Base-by-base conservation (phyloP, 2,888 invertebrate species). In the Villa cingulata region DNA sequence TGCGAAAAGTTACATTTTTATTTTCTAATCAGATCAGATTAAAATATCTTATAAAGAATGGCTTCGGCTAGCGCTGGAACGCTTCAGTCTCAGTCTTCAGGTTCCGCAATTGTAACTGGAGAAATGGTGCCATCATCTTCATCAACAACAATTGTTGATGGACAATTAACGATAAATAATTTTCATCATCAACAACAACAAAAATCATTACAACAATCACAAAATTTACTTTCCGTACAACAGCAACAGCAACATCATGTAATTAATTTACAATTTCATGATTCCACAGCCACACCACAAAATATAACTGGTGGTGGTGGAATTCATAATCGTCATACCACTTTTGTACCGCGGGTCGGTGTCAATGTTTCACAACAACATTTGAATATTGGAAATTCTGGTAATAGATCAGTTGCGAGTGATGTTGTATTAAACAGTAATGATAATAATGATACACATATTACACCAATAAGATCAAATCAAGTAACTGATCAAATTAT, bases 61-160 rank as follows among this genome's bases (percentile, higher is more conserved):
- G 68, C 68, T 54, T 69, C 68, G 58, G 62, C 69, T 57, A 69
- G 69, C 59, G 68, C 68, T 57, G 68, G 68, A 53, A 62, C 65
- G 54, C 62, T 63, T 52, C 52, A 59, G 52, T 59, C 47, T 62
- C 58, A 54, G 54, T 57, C 51, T 56, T n/a, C n/a, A n/a, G n/a
- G n/a, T n/a, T n/a, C n/a, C n/a, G 58, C 57, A 54, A 56, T 48
- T 57, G 16, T n/a, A 14, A 14, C 19, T 41, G 46, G 27, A 32
- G n/a, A n/a, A n/a, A 43, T 45, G 16, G 38, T 48, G 42, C 40
- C 46, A 41, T 9, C 46, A 20, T 34, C 48, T 18, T 34, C 48
- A 20, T 20, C 45, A 23, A 15, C 36, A 37, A n/a, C 34, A 39
- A 20, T 43, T 16, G 23, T 16, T 37, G 12, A 27, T 37, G 41